These are phyloP conservation scores for Tonatia bakeri DNA, from an alignment of 2,113 vertebrate species.

Conservation along the genomic window DNA sequence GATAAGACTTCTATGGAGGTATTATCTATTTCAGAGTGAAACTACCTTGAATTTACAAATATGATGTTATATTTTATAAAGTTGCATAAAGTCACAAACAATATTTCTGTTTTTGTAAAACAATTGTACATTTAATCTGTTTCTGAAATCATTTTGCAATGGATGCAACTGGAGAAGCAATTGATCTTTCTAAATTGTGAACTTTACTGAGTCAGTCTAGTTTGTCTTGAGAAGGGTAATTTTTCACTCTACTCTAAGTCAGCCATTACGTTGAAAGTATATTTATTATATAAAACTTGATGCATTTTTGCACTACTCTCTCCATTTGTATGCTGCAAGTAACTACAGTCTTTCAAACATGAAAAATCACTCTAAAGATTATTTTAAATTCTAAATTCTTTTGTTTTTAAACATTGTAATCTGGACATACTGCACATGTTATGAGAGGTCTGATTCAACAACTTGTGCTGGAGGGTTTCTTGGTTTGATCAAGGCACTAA, in stretches of 20 bases:
- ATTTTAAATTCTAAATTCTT: conserved; percentile 34
- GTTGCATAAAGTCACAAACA: conserved; percentile 64
- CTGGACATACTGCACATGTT: conserved; percentile 23
- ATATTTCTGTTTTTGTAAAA: conserved; percentile 82
- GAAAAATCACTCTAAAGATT: conserved; percentile 40
- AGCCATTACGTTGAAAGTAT: conserved; percentile 69
- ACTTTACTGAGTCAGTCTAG: conserved; percentile 62
- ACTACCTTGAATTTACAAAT: conserved; percentile 65
- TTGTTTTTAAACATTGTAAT: conserved; percentile 40
- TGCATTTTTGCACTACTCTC: conserved; percentile 77
- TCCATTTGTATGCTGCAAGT: conserved; percentile 66
- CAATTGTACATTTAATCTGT: conserved; percentile 53
- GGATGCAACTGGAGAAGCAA: conserved; percentile 67
- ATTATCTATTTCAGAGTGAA: conserved; percentile 66
- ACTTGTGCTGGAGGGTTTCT: conserved; percentile 22
- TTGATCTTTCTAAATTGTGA: conserved; percentile 70
- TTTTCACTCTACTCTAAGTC: conserved; percentile 78
- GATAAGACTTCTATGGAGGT: conserved; percentile 19
- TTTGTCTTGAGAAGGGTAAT: conserved; percentile 63
- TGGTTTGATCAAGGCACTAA: conserved; percentile 34
- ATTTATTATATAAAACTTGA: conserved; percentile 81
- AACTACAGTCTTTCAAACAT: conserved; percentile 34
- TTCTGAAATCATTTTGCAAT: conserved; percentile 73
- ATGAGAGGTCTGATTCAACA: conserved; percentile 14
- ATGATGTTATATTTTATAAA: conserved; percentile 68